Conservation (phyloP, 1,140 invertebrate species). For the Ceratoteleas bidentatus region DNA sequence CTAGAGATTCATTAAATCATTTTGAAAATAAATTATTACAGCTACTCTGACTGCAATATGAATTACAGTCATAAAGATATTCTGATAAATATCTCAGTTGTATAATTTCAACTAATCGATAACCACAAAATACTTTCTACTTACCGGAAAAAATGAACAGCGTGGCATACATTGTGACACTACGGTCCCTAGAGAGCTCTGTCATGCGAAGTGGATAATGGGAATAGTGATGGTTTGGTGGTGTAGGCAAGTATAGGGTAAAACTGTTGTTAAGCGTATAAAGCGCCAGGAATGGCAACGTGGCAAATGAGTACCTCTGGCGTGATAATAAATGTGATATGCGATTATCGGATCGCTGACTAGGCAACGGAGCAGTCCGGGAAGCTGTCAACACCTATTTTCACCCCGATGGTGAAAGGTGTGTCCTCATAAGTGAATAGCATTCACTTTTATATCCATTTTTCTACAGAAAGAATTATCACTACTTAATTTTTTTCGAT, state of each 20-base stretch:
- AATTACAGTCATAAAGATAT: too few relatives aligned
- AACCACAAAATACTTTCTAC: too few relatives aligned
- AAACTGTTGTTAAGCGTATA: slow-evolving; percentile 61
- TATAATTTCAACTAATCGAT: too few relatives aligned
- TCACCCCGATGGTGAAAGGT: background rate
- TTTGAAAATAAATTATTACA: too few relatives aligned
- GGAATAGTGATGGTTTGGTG: slow-evolving; percentile 74
- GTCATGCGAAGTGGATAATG: slow-evolving; percentile 80
- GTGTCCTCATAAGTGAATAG: too few relatives aligned
- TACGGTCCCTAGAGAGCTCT: slow-evolving; percentile 76
- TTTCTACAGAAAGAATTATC: too few relatives aligned
- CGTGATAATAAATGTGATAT: slow-evolving; percentile 78
- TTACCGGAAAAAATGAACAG: slow-evolving; percentile 54
- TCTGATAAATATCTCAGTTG: too few relatives aligned
- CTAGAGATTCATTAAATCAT: too few relatives aligned
- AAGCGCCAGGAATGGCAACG: slow-evolving; percentile 67
- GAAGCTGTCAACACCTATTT: slow-evolving; percentile 79
- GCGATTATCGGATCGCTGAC: slow-evolving; percentile 78
- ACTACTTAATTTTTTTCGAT: too few relatives aligned
- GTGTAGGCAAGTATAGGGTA: slow-evolving; percentile 62
- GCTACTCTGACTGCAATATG: too few relatives aligned
- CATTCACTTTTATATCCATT: too few relatives aligned
- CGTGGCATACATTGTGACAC: slow-evolving; percentile 61
- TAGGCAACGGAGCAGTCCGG: slow-evolving; percentile 77
- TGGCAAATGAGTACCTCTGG: slow-evolving; percentile 78